A percentile compares a stretch with the other conserved stretches of the same genome.
Conservation (phyloP, 2,888 invertebrate species). For the Amblyteles armatorius region DNA sequence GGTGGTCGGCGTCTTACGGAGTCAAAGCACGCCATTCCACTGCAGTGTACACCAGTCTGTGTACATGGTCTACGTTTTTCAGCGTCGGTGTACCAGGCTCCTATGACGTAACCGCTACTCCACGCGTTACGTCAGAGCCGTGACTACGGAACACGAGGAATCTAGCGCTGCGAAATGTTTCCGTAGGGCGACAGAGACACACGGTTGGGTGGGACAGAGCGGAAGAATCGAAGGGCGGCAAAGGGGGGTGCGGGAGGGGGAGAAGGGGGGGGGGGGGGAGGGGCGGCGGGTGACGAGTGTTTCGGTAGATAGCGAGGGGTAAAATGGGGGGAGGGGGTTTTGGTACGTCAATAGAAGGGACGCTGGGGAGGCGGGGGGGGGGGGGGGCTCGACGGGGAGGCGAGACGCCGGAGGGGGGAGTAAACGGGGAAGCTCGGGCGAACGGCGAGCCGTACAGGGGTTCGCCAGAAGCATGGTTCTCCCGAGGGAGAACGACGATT, state of each 20-base stretch:
- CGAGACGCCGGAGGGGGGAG: conserved; percentile 33
- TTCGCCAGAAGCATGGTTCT: conserved; percentile 18
- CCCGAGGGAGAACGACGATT: conserved; percentile 25
- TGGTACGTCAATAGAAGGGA: conserved; percentile 71
- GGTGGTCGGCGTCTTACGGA: background rate
- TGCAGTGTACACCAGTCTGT: conserved; percentile 1
- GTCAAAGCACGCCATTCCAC: background rate
- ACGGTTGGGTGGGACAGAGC: conserved; percentile 40
- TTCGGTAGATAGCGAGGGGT: conserved; percentile 49
- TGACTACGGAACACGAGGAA: conserved; percentile 64
- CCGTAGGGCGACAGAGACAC: conserved; percentile 42
- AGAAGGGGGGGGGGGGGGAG: conserved; percentile 42
- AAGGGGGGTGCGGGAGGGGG: conserved; percentile 23
- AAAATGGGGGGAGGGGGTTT: conserved; percentile 31
- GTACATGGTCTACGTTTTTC: background rate
- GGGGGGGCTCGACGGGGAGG: conserved; percentile 40
- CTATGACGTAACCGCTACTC: conserved; percentile 74
- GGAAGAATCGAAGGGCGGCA: conserved; percentile 38
- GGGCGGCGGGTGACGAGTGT: conserved; percentile 39
- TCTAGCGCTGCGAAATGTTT: conserved; percentile 66
- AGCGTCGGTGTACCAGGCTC: conserved; percentile 65
- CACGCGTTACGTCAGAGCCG: conserved; percentile 74
- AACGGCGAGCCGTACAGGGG: conserved; percentile 29
- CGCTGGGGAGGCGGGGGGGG: conserved; percentile 58
- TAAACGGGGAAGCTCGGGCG: conserved; percentile 19